Evolutionary conservation across 2,797 vertebrate species (phyloP).

Genomic region (Aulostomus chinensis): DNA sequence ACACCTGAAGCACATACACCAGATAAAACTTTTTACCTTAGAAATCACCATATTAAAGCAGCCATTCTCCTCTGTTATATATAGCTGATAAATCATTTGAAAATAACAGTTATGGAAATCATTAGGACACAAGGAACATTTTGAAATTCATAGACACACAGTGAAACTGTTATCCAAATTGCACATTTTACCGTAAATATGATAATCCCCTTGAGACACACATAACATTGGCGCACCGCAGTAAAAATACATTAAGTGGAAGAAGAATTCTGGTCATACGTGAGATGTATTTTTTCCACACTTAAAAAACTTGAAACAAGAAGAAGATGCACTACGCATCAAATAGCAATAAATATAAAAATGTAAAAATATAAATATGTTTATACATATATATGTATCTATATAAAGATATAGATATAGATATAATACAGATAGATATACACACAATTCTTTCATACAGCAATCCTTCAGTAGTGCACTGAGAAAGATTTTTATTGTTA

Average conservation of each 20-base stretch:
- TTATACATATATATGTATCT: too few species aligned
- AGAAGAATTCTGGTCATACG: too few species aligned
- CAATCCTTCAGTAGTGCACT: too few species aligned
- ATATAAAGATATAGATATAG: too few species aligned
- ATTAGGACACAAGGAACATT: constrained; percentile 3
- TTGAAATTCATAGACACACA: constrained; percentile 7
- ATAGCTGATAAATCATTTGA: constrained; percentile 33
- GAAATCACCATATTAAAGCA: constrained; percentile 62
- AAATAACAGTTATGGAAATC: constrained; percentile 38
- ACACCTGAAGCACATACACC: constrained; percentile 52
- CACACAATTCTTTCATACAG: too few species aligned
- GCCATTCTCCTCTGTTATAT: constrained; percentile 13
- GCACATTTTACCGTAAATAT: background rate
- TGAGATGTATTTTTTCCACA: too few species aligned
- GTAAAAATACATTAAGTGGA: too few species aligned
- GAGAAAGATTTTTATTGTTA: too few species aligned
- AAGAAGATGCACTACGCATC: background rate
- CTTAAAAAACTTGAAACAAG: background rate
- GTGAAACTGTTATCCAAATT: constrained; percentile 18
- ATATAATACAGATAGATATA: too few species aligned
- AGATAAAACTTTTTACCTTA: constrained; percentile 55
- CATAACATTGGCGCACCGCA: background rate
- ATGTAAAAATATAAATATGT: too few species aligned
- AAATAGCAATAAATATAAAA: background rate
- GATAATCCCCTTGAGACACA: background rate